Evolutionary conservation across 2,797 vertebrate species (phyloP).

Genomic region (Tenualosa thibaudeaui): DNA sequence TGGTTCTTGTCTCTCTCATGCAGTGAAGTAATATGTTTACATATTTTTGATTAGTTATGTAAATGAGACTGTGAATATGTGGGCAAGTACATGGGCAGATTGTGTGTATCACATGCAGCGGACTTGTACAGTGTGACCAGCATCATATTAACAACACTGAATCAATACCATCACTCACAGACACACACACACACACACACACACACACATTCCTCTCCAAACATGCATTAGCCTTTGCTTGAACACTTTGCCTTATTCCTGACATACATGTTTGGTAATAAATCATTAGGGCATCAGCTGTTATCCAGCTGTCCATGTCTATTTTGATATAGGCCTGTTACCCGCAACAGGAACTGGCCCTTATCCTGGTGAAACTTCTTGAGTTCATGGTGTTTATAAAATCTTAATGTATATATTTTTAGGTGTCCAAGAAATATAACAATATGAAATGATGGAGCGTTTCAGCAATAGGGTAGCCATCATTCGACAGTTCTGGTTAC

Average conservation of each 20-base stretch:
- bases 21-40: conserved; percentile 11
- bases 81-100: conserved; percentile 60
- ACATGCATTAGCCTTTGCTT: not conserved
- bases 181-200: not conserved
- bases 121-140: conserved; percentile 56
- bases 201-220: conserved; percentile 29
- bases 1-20: not conserved
- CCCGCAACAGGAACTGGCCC: no score
- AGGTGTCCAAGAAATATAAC: no score
- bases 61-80: conserved; percentile 37
- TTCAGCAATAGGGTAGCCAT: not conserved
- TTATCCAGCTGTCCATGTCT: no score
- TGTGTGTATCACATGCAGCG: conserved; percentile 60
- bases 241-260: no score
- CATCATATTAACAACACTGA: conserved; percentile 61
- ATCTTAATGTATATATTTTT: no score
- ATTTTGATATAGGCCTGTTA: no score
- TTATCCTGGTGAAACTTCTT: no score
- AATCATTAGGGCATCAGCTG: no score
- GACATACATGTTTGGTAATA: no score
- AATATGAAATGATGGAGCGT: not conserved
- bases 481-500: not conserved
- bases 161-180: conserved; percentile 45
- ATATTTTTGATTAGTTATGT: conserved; percentile 23
- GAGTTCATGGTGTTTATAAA: no score